These are phyloP conservation scores for Apteryx mantelli DNA, from an alignment of 2,113 vertebrate genomes.

Conservation along the genomic window DNA sequence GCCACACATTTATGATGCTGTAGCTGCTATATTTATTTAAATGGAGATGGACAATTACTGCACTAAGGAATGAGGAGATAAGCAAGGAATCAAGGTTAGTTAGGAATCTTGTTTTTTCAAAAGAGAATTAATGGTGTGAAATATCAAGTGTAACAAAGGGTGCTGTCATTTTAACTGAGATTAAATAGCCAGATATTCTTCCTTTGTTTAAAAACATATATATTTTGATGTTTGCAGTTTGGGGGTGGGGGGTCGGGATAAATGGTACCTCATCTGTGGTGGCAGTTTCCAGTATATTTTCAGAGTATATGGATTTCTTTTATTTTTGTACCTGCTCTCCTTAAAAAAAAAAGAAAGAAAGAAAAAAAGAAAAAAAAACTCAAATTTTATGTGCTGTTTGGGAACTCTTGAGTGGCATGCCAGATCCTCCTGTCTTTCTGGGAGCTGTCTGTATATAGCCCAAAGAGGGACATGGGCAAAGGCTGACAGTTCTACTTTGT, in stretches of 20 bases:
- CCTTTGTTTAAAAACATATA: constrained; percentile 75
- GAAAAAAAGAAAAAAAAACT: neutral
- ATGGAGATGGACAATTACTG: constrained; percentile 87
- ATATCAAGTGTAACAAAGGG: constrained; percentile 75
- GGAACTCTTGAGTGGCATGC: constrained; percentile 33
- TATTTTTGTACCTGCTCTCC: constrained; percentile 77
- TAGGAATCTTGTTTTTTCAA: constrained; percentile 46
- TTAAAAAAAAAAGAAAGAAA: constrained; percentile 51
- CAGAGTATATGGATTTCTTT: constrained; percentile 76
- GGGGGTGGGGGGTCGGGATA: constrained; percentile 41
- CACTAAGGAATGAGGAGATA: constrained; percentile 87
- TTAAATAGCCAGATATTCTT: constrained; percentile 76
- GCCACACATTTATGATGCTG: constrained; percentile 71
- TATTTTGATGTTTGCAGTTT: constrained; percentile 73
- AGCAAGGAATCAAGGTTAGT: constrained; percentile 78
- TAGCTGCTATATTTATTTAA: constrained; percentile 90
- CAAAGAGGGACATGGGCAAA: constrained; percentile 14
- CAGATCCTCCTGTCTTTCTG: constrained; percentile 21
- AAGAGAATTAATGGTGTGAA: constrained; percentile 67
- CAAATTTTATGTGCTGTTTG: constrained; percentile 57
- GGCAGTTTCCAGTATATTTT: constrained; percentile 77
- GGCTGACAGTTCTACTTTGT: constrained; percentile 25
- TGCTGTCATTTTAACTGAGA: constrained; percentile 77
- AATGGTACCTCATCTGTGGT: constrained; percentile 76
- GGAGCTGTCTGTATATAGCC: constrained; percentile 16